phyloP scores from a whole-genome alignment of 2,797 vertebrate species.

The Siniperca obscura region DNA sequence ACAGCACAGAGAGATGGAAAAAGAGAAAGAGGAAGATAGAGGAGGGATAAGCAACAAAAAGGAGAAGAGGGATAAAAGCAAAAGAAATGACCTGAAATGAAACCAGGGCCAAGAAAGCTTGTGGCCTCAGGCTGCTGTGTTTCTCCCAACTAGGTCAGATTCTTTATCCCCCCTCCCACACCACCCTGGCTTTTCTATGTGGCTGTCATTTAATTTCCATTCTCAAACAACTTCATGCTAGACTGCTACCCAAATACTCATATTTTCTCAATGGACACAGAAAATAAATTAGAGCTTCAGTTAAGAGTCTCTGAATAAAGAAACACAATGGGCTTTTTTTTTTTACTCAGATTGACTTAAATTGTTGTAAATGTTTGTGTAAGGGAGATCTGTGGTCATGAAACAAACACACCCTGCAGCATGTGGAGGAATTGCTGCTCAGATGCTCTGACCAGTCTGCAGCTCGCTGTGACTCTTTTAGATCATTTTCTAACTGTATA shows the following conservation, averaged over 20 bases:
- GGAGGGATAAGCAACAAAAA: slow-evolving; percentile 49
- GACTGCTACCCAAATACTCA: slow-evolving; percentile 42
- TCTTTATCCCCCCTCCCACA: slow-evolving; percentile 52
- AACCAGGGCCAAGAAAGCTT: slow-evolving; percentile 76
- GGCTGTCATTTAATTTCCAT: slow-evolving; percentile 75
- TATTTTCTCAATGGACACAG: slow-evolving; percentile 44
- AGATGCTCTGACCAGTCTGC: slow-evolving; percentile 32
- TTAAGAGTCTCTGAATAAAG: slow-evolving; percentile 21
- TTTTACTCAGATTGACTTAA: slow-evolving; percentile 18
- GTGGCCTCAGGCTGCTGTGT: slow-evolving; percentile 77
- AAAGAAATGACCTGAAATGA: slow-evolving; percentile 80
- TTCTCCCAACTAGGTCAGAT: slow-evolving; percentile 83
- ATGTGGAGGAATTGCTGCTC: slow-evolving; percentile 34
- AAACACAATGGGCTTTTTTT: slow-evolving; percentile 9
- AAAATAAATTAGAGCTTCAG: slow-evolving; percentile 30
- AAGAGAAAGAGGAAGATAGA: slow-evolving; percentile 33
- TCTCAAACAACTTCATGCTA: slow-evolving; percentile 64
- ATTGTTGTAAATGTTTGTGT: slow-evolving; percentile 29
- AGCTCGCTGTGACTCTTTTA: slow-evolving; percentile 53
- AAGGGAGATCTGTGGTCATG: slow-evolving; percentile 26
- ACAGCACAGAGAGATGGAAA: slow-evolving; percentile 11
- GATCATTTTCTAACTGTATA: slow-evolving; percentile 24
- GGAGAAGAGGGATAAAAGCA: slow-evolving; percentile 56
- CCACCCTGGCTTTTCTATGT: slow-evolving; percentile 45
- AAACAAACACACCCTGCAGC: slow-evolving; percentile 53